Percentiles rank a stretch among this genome's conserved stretches.
Evolutionary conservation across 2,888 invertebrate species (phyloP).

Genomic region (Scrobipalpa costella): DNA sequence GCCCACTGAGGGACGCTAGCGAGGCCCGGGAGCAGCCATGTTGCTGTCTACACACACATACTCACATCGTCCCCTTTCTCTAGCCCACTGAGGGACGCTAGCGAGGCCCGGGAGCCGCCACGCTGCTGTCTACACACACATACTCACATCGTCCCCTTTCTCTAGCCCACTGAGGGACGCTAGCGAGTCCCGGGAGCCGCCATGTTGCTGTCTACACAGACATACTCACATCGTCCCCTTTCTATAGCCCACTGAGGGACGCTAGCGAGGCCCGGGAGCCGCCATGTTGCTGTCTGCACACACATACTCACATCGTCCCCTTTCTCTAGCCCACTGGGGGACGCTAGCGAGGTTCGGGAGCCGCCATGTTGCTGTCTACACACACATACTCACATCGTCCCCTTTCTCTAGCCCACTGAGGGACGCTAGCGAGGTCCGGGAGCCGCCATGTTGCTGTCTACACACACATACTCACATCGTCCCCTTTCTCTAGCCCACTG

Average conservation of each 20-base stretch:
- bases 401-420: conserved; percentile 79
- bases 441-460: conserved; percentile 79
- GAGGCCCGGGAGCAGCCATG: conserved; percentile 86
- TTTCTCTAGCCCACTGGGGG: conserved; percentile 81
- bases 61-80: conserved; percentile 82
- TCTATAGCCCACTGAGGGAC: conserved; percentile 82
- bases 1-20: conserved; percentile 85
- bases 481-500: conserved; percentile 74
- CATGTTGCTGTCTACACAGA: conserved; percentile 69
- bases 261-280: conserved; percentile 88
- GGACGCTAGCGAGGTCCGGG: conserved; percentile 88
- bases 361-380: conserved; percentile 77
- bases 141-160: conserved; percentile 81
- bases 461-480: conserved; percentile 82
- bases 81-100: conserved; percentile 84
- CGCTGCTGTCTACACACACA: conserved; percentile 70
- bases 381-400: conserved; percentile 82
- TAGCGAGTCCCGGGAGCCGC: conserved; percentile 87
- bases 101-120: conserved; percentile 86
- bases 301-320: conserved; percentile 82
- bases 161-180: conserved; percentile 83
- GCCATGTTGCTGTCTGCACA: conserved; percentile 71
- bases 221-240: conserved; percentile 82
- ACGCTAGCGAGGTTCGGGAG: conserved; percentile 88
- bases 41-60: conserved; percentile 68